phyloP scores from a whole-genome alignment of 2,888 invertebrate species.

The Gortyna flavago region DNA sequence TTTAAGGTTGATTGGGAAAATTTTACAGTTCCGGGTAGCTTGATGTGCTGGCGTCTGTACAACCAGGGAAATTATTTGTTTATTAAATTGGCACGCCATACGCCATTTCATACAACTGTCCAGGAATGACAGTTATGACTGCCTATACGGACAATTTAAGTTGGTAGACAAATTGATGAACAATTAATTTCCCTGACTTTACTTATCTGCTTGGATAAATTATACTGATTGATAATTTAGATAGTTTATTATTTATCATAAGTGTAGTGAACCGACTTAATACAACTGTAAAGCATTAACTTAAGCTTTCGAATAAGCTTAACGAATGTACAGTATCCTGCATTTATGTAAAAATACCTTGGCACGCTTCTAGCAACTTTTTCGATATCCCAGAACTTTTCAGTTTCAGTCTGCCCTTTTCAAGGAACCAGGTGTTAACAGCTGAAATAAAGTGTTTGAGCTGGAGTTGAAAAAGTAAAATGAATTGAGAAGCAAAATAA shows the following conservation, averaged over 20 bases:
- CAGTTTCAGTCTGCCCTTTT: constrained; percentile 11
- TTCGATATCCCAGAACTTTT: constrained; percentile 19
- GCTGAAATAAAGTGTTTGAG: constrained; percentile 21
- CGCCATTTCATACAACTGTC: not conserved
- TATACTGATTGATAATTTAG: not conserved
- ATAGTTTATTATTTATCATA: not conserved
- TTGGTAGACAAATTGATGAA: not conserved
- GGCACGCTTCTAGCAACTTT: constrained; percentile 17
- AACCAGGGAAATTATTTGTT: not conserved
- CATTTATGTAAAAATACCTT: constrained; percentile 23
- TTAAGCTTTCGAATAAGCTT: not conserved
- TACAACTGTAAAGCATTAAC: not conserved
- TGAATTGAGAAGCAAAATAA: constrained; percentile 6
- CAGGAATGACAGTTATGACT: not conserved
- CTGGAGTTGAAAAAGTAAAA: constrained; percentile 21
- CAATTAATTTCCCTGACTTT: not conserved
- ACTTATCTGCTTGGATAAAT: not conserved
- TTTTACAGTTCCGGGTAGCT: too few relatives aligned
- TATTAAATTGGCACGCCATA: not conserved
- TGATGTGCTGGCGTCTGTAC: too few relatives aligned
- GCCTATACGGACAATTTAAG: not conserved
- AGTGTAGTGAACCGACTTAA: not conserved
- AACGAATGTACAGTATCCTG: not conserved
- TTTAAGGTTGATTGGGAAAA: too few relatives aligned
- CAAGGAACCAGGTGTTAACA: constrained; percentile 30